phyloP scores from a whole-genome alignment of 2,113 vertebrate species.

The Choloepus hoffmanni region DNA sequence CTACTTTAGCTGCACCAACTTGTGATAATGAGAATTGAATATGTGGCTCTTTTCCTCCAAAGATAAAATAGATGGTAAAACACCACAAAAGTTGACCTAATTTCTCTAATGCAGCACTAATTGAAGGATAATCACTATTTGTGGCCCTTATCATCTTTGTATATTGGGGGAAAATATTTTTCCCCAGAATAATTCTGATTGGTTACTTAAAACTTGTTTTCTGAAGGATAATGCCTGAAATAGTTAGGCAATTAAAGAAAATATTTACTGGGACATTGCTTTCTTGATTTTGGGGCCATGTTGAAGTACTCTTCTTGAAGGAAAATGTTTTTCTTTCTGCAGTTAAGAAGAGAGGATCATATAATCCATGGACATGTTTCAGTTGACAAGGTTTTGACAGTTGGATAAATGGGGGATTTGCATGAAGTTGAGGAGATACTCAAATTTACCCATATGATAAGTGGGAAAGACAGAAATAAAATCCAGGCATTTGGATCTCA shows the following conservation, averaged over 20 bases:
- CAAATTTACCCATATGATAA: not conserved
- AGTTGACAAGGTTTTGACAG: not conserved
- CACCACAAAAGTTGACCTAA: not conserved
- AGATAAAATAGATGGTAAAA: not conserved
- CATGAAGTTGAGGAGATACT: not conserved
- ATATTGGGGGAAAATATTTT: not conserved
- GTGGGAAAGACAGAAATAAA: not conserved
- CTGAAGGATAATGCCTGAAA: conserved; percentile 11
- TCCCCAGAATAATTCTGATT: not conserved
- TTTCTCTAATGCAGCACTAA: conserved; percentile 26
- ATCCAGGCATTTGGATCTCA: not conserved
- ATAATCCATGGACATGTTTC: not conserved
- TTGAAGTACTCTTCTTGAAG: not conserved
- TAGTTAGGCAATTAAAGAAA: not conserved
- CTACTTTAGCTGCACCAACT: conserved; percentile 12
- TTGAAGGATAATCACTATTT: not conserved
- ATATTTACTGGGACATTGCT: not conserved
- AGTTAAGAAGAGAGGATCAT: not conserved
- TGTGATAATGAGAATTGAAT: conserved; percentile 5
- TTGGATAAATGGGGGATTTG: not conserved
- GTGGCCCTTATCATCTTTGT: not conserved
- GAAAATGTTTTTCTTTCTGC: not conserved
- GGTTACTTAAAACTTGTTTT: not conserved
- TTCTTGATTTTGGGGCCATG: not conserved
- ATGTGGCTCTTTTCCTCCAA: conserved; percentile 2